Evolutionary conservation across 2,113 vertebrate genomes (phyloP), one percentile per base, ranked within the genome.

Genomic region (Crypturellus undulatus): DNA sequence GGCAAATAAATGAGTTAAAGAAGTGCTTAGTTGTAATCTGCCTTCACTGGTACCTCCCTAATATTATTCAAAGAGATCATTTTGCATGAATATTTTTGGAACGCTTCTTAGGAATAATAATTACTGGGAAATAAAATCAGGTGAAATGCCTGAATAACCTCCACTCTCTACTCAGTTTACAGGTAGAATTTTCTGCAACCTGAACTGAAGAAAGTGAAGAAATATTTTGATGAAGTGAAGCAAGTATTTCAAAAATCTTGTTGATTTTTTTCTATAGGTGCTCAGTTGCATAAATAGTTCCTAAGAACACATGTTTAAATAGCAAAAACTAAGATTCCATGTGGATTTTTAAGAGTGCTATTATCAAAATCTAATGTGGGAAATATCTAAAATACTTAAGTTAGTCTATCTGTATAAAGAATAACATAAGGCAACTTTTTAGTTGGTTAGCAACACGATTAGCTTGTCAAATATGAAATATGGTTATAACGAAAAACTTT

Each of bases 391-490:
- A 94, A 69, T 1, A 69, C 60, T 87, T 94, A 5, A 64, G 16
- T 40, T 78, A 14, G 5, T 82, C 91, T 32, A 22, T 22, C 20
- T 65, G 12, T 42, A 58, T 82, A 52, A 89, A 93, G 54, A n/a
- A 52, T 59, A 83, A 82, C 81, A 85, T 59, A 62, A 73, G 11
- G 18, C 7, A 88, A 75, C 34, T 84, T 63, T 84, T 75, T 95
- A 84, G 59, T 45, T 91, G 69, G 93, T 91, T 90, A 92, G 32
- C 36, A 92, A 87, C 24, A 65, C 36, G 3, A 52, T 83, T 95
- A 80, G n/a, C 30, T 81, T 95, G 71, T 96, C 90, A 95, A 38
- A 78, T 34, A 69, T 75, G 45, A 97, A 96, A 96, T 95, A 95
- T 42, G 36, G 83, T 94, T 83, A 70, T 77, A 89, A 93, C n/a